Evolutionary conservation across 23 tunicate genomes (phyloP), one percentile per base, ranked within the genome.

Genomic region (Styela clava): DNA sequence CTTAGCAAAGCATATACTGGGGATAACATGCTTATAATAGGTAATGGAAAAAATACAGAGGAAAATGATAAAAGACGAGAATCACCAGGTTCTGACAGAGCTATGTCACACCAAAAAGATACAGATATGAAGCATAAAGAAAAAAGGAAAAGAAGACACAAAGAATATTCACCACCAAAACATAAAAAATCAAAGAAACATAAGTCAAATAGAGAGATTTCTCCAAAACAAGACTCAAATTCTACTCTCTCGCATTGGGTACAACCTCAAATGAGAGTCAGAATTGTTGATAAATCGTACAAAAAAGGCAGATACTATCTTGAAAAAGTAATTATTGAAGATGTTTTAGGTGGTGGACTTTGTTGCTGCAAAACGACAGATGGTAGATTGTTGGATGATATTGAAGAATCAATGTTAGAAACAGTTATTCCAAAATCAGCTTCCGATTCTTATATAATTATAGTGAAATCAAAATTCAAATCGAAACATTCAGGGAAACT

Each of bases 401-500:
- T 91, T 23, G 73, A 71, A 1, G 91, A 91, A 62, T 81, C 85
- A 25, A 86, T 86, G 97, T 44, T 91, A 69, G 97, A 91, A 78
- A 91, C 97, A 1, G 97, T 91, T 69, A 85, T 91, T 2, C 97
- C 97, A n/a, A 85, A 81, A 83, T 86, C 97, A 31, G 65, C 44
- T n/a, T 83, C 88, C 1, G 97, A 91, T 52, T 87, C 91, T 18
- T 91, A 91, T 73, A 91, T 91, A 25, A 33, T 78, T 5, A 91
- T 91, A 21, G 85, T 85, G 0, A 83, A 78, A 24, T 26, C 74
- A 0, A 28, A 76, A 5, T 85, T 85, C 33, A 79, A 74, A 3
- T 35, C 69, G 18, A 69, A 83, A 62, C 84, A 86, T 44, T 81
- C 83, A 37, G 97, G 97, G 16, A 86, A 86, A 79, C 78, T 91